phyloP scores from a whole-genome alignment of 2,797 vertebrate genomes.

The Rhincodon typus region DNA sequence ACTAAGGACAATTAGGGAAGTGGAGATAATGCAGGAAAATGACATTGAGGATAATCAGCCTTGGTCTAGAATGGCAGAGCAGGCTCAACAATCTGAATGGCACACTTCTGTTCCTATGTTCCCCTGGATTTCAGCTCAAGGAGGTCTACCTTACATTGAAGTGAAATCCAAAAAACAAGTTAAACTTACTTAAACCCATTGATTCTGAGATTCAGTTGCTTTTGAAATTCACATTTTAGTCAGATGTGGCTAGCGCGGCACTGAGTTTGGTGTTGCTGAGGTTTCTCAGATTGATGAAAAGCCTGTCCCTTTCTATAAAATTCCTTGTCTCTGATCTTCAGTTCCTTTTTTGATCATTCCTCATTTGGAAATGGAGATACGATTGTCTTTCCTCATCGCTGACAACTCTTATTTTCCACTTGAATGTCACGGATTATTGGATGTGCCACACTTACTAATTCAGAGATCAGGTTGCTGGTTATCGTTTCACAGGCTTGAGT shows the following conservation, averaged over 20 bases:
- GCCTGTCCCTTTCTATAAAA: neutral
- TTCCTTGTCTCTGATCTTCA: neutral
- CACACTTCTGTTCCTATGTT: neutral
- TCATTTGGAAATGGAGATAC: neutral
- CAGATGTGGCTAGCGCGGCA: neutral
- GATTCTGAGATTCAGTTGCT: neutral
- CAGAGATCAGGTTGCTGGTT: neutral
- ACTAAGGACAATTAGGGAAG: too few relatives aligned
- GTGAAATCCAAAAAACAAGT: neutral
- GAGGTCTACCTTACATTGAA: neutral
- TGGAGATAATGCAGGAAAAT: too few relatives aligned
- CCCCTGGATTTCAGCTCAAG: neutral
- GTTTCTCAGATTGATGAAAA: neutral
- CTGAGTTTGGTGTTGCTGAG: neutral
- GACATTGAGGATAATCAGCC: too few relatives aligned
- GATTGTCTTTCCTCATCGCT: neutral
- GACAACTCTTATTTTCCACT: neutral
- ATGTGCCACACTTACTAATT: neutral
- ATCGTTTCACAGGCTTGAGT: neutral
- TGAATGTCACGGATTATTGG: neutral
- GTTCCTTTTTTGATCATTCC: neutral
- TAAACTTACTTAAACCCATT: neutral
- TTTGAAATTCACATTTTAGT: neutral
- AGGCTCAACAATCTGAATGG: too few relatives aligned
- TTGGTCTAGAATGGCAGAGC: too few relatives aligned